phyloP scores from a whole-genome alignment of 2,113 vertebrate species.

The cattle (Bos taurus) region ARS-UCD2.0 NC_037346.1:9574501-9575000 shows the following conservation, averaged over 20 bases:
- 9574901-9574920: too few species aligned
- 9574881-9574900: too few species aligned
- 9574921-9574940: too few species aligned
- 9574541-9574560: not conserved
- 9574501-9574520: not conserved
- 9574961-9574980: too few species aligned
- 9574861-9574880: too few species aligned
- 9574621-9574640: not conserved
- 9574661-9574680: not conserved
- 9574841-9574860: too few species aligned
- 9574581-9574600: not conserved
- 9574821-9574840: not conserved
- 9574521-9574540: not conserved
- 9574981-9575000: too few species aligned
- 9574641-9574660: not conserved
- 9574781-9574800: not conserved
- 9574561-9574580: not conserved
- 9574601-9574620: not conserved
- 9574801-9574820: slow-evolving; percentile 17
- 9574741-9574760: not conserved
- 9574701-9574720: not conserved
- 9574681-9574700: not conserved
- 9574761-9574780: not conserved
- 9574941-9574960: too few species aligned
- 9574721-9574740: not conserved